Base-by-base conservation (phyloP, 2,888 invertebrate species). In the Xestoiulus laeticollis region DNA sequence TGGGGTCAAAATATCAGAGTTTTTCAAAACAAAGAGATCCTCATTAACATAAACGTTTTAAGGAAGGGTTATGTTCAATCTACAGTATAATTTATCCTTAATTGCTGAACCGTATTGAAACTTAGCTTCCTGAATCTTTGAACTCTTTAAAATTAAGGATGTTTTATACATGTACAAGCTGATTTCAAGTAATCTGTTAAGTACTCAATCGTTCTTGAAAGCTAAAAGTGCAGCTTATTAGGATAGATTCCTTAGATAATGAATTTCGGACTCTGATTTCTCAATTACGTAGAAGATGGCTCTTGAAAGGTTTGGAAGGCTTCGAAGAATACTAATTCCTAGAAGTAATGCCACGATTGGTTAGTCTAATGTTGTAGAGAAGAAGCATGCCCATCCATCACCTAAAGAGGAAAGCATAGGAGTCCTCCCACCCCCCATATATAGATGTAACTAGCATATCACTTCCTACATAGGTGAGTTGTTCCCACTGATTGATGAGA, bases 381-480 rank as follows among this genome's bases (percentile, higher is more conserved):
- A 68, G 68, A 12, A 68, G 68, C 26, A 68, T 68, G 26, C 10
- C 68, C 68, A 68, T 68, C 68, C 68, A 68, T 68, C 68, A 68
- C 68, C 26, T 12, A 68, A 26, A 68, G 68, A 68, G 68, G 26
- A 68, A 68, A 68, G 68, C 68, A 68, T 38, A 38, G 14, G 53
- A 53, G 53, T 68, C 68, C 26, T 22, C 68, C 68, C 68, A 68
- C 68, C 68, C 68, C 68, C 22, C 68, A 68, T 68, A 68, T 68
- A 68, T 68, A 68, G 68, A 68, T 68, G 68, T 68, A 68, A 68
- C 68, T 22, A 68, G 26, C 68, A 68, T 48, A 48, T 68, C 68
- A 68, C 68, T 68, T 68, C 68, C 68, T 68, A 68, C 68, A 68
- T 68, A 26, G 68, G 68, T 26, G 68, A 68, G 68, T 68, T 68